These are phyloP conservation scores for Vulpes ferrilata DNA, from an alignment of 2,113 vertebrate genomes.

Conservation along the genomic window DNA sequence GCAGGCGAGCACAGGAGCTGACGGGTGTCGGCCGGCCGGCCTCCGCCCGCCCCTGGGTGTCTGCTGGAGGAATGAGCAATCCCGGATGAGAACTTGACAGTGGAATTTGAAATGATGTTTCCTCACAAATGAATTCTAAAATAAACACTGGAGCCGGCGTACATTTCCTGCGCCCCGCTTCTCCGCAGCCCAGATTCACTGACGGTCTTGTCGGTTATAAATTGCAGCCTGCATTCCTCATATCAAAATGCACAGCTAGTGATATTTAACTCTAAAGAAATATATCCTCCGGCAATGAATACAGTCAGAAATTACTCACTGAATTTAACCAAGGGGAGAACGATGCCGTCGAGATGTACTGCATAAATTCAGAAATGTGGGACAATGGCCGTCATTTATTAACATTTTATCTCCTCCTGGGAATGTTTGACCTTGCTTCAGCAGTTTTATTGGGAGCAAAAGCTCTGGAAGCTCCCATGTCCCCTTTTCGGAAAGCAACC, in stretches of 20 bases:
- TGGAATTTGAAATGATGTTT: not conserved
- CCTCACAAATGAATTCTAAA: conserved; percentile 57
- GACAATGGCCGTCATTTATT: conserved; percentile 77
- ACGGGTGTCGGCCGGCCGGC: not conserved
- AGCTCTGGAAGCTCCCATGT: conserved; percentile 70
- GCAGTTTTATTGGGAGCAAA: conserved; percentile 81
- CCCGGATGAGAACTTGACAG: not conserved
- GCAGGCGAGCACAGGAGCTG: rapidly evolving
- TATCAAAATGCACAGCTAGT: conserved; percentile 83
- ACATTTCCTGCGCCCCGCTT: conserved; percentile 54
- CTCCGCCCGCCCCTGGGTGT: rapidly evolving
- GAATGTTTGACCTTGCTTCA: conserved; percentile 84
- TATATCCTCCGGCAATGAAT: conserved; percentile 80
- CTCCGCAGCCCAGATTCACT: conserved; percentile 30
- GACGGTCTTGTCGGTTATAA: conserved; percentile 74
- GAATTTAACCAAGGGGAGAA: conserved; percentile 79
- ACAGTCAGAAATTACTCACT: conserved; percentile 82
- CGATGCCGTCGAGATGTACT: conserved; percentile 52
- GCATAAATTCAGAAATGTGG: conserved; percentile 78
- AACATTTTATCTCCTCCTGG: conserved; percentile 80
- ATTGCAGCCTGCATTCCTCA: conserved; percentile 76
- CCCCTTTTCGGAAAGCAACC: conserved; percentile 61
- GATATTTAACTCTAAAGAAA: conserved; percentile 84
- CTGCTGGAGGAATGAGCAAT: not conserved
- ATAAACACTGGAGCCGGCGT: conserved; percentile 55